phyloP scores from a whole-genome alignment of 2,888 invertebrate genomes.

The Lutraria lutraria region DNA sequence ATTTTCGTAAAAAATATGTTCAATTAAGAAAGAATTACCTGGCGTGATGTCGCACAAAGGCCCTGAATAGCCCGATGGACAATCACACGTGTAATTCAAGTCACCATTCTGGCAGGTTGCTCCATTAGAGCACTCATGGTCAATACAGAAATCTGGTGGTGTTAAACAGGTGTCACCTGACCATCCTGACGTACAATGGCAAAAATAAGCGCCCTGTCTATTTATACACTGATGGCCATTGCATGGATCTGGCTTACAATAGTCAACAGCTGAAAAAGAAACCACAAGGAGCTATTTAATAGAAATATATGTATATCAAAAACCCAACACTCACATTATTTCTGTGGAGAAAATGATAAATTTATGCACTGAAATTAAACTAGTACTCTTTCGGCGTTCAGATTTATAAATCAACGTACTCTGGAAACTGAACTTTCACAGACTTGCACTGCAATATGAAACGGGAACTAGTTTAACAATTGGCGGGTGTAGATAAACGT shows the following conservation, averaged over 20 bases:
- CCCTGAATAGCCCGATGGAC: background rate
- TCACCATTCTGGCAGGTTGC: slow-evolving; percentile 1
- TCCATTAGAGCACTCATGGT: slow-evolving; percentile 5
- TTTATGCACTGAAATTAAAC: no score
- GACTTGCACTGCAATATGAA: no score
- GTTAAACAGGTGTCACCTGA: slow-evolving; percentile 7
- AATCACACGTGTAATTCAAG: slow-evolving; percentile 25
- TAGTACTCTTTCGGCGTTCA: no score
- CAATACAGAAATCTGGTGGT: slow-evolving; percentile 25
- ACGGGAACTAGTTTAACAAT: no score
- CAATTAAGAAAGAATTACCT: background rate
- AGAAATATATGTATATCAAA: no score
- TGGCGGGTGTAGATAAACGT: no score
- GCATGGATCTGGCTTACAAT: slow-evolving; percentile 26
- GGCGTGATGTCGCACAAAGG: background rate
- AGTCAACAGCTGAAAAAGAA: slow-evolving; percentile 11
- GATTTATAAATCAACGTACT: no score
- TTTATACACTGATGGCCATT: slow-evolving; percentile 28
- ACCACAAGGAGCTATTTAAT: background rate
- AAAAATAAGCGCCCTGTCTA: background rate
- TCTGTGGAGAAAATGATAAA: no score
- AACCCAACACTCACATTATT: no score
- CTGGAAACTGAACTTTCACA: no score
- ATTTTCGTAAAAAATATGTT: no score
- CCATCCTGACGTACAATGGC: slow-evolving; percentile 26